These are phyloP conservation scores for Bimastos eiseni DNA, from an alignment of 2,888 invertebrate genomes.

Conservation along the genomic window DNA sequence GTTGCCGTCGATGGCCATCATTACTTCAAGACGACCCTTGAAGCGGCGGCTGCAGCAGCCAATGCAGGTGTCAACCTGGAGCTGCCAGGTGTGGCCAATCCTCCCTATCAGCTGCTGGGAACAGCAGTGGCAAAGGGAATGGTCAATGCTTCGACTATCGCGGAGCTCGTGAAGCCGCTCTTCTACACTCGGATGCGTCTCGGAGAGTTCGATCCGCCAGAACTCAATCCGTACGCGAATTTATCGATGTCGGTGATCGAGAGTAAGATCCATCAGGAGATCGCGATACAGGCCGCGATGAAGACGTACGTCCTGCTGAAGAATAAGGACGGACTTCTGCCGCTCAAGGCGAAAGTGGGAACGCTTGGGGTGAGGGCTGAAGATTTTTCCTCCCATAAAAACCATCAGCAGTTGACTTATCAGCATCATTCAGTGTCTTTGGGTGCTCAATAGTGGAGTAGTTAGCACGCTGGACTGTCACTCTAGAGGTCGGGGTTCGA, in stretches of 20 bases:
- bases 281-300: constrained; percentile 48
- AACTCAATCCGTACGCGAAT: constrained; percentile 52
- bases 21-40: constrained; percentile 44
- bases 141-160: constrained; percentile 25
- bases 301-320: constrained; percentile 52
- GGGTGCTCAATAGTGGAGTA: too few species aligned
- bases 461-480: too few species aligned
- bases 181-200: constrained; percentile 48
- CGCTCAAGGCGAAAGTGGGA: constrained; percentile 23
- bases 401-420: neutral
- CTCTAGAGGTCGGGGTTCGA: too few species aligned
- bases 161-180: constrained; percentile 41
- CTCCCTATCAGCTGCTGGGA: constrained; percentile 32
- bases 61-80: constrained; percentile 45
- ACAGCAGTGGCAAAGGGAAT: constrained; percentile 42
- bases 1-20: constrained; percentile 50
- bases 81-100: constrained; percentile 24
- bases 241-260: constrained; percentile 44
- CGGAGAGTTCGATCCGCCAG: constrained; percentile 47
- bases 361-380: neutral
- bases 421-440: neutral
- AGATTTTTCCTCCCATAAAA: neutral
- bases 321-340: constrained; percentile 41
- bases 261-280: constrained; percentile 44
- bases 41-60: constrained; percentile 43